These are phyloP conservation scores for Seira musarum DNA, from an alignment of 2,888 invertebrate genomes.

Conservation along the genomic window DNA sequence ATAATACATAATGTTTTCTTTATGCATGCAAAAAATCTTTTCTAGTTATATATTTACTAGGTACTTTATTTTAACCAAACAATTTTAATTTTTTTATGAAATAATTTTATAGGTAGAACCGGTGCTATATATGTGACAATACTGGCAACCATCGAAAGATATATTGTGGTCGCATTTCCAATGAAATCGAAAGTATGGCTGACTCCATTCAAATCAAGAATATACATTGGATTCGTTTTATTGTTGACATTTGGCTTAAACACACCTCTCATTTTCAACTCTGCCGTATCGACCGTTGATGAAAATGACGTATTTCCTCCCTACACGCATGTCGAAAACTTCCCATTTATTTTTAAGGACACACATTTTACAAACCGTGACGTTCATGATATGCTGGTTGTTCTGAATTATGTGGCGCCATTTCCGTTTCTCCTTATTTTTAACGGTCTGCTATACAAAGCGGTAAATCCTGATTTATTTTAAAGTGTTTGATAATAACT, in stretches of 20 bases:
- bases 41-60: no score
- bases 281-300: conserved; percentile 16
- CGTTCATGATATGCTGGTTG: neutral
- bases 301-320: conserved; percentile 18
- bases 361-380: conserved; percentile 24
- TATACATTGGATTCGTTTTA: conserved; percentile 2
- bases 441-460: conserved; percentile 36
- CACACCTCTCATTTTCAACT: conserved; percentile 8
- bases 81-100: no score
- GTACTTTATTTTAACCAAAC: no score
- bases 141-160: conserved; percentile 39
- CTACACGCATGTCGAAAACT: conserved; percentile 22
- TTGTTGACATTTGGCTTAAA: neutral
- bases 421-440: conserved; percentile 34
- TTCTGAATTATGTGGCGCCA: conserved; percentile 33
- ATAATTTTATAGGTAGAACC: conserved; percentile 18
- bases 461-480: conserved; percentile 29
- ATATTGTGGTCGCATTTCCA: conserved; percentile 31
- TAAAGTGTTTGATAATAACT: neutral
- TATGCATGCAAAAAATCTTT: conserved; percentile 9
- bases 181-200: conserved; percentile 23
- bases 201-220: neutral
- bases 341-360: conserved; percentile 39
- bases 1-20: conserved; percentile 14
- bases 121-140: conserved; percentile 36